These are phyloP conservation scores for Diorhabda elongata DNA, from an alignment of 1,140 invertebrate genomes.

Conservation along the genomic window DNA sequence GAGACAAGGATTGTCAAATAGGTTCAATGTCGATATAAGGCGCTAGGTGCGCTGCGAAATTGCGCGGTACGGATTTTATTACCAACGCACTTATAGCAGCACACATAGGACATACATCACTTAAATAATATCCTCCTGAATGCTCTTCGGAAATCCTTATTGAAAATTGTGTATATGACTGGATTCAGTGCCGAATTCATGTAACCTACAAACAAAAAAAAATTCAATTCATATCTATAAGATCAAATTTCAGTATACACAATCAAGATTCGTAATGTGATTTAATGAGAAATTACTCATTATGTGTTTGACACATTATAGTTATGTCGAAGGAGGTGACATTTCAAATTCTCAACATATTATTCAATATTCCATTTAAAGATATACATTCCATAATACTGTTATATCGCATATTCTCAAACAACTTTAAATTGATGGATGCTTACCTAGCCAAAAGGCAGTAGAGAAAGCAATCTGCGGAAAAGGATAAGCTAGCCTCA, in stretches of 20 bases:
- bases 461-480: constrained; percentile 84
- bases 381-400: no score
- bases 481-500: constrained; percentile 78
- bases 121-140: constrained; percentile 93
- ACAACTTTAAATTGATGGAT: not conserved
- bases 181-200: constrained; percentile 98
- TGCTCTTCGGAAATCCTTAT: constrained; percentile 95
- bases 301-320: no score
- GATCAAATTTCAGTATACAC: no score
- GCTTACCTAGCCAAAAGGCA: constrained; percentile 90
- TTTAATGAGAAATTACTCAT: no score
- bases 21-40: constrained; percentile 43
- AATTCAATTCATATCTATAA: not conserved
- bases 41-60: constrained; percentile 56
- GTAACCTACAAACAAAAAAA: constrained; percentile 54
- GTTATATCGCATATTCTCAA: no score
- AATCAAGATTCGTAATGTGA: no score
- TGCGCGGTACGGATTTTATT: constrained; percentile 56
- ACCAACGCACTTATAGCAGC: constrained; percentile 63
- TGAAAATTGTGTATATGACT: constrained; percentile 98
- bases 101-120: constrained; percentile 78
- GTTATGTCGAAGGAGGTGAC: no score
- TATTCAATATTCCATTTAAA: no score
- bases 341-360: no score
- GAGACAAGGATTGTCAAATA: constrained; percentile 37